A percentile compares a stretch with the other conserved stretches of the same genome.
Conservation (phyloP, 2,888 invertebrate species). For the Synergus umbraculus region DNA sequence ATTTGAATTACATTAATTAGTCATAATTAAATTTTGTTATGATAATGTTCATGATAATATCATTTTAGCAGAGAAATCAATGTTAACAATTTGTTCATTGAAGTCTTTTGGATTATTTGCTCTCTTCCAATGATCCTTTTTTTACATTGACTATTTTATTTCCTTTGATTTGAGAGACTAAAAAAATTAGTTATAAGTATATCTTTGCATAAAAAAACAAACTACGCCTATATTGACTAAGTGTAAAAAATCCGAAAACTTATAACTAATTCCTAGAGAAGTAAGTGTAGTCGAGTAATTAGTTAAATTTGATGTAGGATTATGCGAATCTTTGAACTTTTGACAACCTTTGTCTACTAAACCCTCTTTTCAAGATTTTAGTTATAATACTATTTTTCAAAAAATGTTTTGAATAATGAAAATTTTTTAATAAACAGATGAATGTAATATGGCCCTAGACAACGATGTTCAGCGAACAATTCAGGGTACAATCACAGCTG, state of each 20-base stretch:
- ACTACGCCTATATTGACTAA: not conserved
- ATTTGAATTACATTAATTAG: constrained; percentile 41
- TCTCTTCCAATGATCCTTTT: not conserved
- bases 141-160: not conserved
- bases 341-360: not conserved
- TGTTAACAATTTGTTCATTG: not conserved
- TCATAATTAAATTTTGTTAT: constrained; percentile 12
- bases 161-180: not conserved
- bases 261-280: not conserved
- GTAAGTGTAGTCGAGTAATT: not conserved
- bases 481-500: constrained; percentile 65
- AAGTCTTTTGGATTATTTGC: not conserved
- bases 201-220: constrained; percentile 17
- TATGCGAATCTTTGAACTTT: not conserved
- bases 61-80: constrained; percentile 17
- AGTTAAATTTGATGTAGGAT: not conserved
- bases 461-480: constrained; percentile 68
- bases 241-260: not conserved
- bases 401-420: not conserved
- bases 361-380: not conserved
- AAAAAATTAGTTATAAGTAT: not conserved
- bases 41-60: constrained; percentile 16
- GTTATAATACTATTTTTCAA: not conserved
- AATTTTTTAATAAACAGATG: constrained; percentile 60
- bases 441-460: constrained; percentile 73